Base-by-base conservation (phyloP, 2,888 invertebrate species). In the Melinaea menophilus region DNA sequence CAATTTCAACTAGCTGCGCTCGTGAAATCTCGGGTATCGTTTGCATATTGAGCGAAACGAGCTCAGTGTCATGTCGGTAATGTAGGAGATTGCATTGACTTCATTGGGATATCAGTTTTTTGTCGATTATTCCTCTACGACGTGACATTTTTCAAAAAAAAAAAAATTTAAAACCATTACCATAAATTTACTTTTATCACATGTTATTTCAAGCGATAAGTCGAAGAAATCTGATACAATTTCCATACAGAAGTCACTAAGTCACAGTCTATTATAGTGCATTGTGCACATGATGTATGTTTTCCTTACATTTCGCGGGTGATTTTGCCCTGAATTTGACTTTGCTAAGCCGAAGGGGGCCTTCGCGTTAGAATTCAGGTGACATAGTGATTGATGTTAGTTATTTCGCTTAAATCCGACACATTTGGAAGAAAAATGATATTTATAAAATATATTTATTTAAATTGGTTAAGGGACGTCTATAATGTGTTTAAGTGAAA, bases 281-380 rank as follows among this genome's bases (percentile, higher is more conserved):
- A 84, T 89, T 90, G 88, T 88, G 80, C 77, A 67, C 76, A 73
- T 87, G 87, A 89, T 88, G 86, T 84, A 89, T 89, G 86, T 82
- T 86, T 87, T 85, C 81, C 80, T 82, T 79, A 75, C 81, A 83
- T 86, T 79, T 79, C 76, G 69, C 72, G 72, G 75, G 75, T 76
- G 78, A 79, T 80, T 80, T 80, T 72, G 77, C 73, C 65, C 70
- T 66, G 80, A 81, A 81, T 83, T 82, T 86, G 86, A 86, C 80
- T 78, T 75, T 75, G 74, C 74, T 69, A 70, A 73, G 72, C 71
- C 69, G 66, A 72, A 78, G 75, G 75, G 75, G 74, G 81, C 79
- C 82, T 81, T 79, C 80, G 75, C 75, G 73, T 70, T 73, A 71
- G 74, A 75, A 75, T 78, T 78, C 77, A 78, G 80, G 82, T 82